Evolutionary conservation across 2,888 invertebrate species (phyloP).

Genomic region (Drosophila infuscata): DNA sequence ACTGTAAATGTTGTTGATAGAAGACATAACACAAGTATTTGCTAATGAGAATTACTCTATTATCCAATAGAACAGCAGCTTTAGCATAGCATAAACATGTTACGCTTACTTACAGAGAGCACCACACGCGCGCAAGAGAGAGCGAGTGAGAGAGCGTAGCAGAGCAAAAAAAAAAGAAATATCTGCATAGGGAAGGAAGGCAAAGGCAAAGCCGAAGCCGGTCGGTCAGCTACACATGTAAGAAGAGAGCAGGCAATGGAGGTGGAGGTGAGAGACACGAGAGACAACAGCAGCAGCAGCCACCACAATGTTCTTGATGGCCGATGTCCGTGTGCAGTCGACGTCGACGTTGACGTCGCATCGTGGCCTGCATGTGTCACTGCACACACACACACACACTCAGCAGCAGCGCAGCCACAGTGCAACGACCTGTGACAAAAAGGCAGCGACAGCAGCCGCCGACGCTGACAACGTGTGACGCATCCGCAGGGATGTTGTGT

Average conservation of each 20-base stretch:
- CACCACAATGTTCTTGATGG: constrained; percentile 58
- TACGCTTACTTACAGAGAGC: constrained; percentile 44
- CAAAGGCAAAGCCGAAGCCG: constrained; percentile 42
- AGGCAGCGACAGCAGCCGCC: constrained; percentile 62
- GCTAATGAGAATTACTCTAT: constrained; percentile 60
- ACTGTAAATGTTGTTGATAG: constrained; percentile 51
- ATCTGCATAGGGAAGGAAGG: constrained; percentile 51
- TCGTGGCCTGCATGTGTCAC: constrained; percentile 76
- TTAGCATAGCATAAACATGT: constrained; percentile 62
- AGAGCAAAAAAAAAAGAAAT: constrained; percentile 42
- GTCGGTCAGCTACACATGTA: constrained; percentile 48
- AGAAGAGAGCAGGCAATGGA: constrained; percentile 6
- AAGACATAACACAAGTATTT: constrained; percentile 54
- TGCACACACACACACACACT: constrained; percentile 48
- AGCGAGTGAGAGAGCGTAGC: constrained; percentile 12
- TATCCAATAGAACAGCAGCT: constrained; percentile 30
- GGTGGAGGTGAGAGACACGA: constrained; percentile 5
- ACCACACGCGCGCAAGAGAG: constrained; percentile 1
- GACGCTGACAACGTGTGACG: constrained; percentile 72
- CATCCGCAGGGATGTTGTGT: constrained; percentile 77
- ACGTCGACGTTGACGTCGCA: constrained; percentile 31
- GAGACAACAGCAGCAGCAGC: constrained; percentile 34
- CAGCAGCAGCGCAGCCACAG: constrained; percentile 46
- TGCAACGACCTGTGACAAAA: constrained; percentile 79
- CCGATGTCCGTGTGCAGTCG: constrained; percentile 54